Evolutionary conservation across 2,113 vertebrate species (phyloP).

Genomic region (Setophaga coronata): DNA sequence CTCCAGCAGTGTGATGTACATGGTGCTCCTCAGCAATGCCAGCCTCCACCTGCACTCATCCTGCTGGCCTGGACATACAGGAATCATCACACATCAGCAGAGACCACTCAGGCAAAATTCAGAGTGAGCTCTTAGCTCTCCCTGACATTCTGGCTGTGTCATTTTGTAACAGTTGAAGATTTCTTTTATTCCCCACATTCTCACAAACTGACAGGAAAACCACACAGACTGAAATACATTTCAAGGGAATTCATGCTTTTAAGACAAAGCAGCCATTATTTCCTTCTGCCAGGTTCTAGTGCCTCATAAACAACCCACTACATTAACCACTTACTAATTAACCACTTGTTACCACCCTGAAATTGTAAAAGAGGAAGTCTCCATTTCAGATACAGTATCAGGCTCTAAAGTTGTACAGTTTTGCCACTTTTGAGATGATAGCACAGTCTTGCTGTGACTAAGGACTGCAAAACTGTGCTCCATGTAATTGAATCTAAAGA

Average conservation of each 20-base stretch:
- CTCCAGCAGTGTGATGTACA: not conserved
- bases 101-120: not conserved
- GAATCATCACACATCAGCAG: not conserved
- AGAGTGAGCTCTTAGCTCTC: not conserved
- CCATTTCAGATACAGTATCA: not conserved
- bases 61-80: not conserved
- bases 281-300: not conserved
- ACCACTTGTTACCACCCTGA: not conserved
- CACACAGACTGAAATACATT: not conserved
- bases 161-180: not conserved
- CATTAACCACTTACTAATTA: not conserved
- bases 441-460: not conserved
- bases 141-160: not conserved
- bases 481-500: constrained; percentile 53
- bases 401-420: not conserved
- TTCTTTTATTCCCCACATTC: not conserved
- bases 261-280: not conserved
- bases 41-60: not conserved
- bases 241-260: not conserved
- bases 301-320: not conserved
- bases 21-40: not conserved
- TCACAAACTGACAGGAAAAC: not conserved
- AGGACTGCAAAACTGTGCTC: constrained; percentile 24
- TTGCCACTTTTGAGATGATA: not conserved
- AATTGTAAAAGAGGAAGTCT: not conserved